These are phyloP conservation scores for Meteorus cinctellus DNA, from an alignment of 2,888 invertebrate species.

Conservation along the genomic window DNA sequence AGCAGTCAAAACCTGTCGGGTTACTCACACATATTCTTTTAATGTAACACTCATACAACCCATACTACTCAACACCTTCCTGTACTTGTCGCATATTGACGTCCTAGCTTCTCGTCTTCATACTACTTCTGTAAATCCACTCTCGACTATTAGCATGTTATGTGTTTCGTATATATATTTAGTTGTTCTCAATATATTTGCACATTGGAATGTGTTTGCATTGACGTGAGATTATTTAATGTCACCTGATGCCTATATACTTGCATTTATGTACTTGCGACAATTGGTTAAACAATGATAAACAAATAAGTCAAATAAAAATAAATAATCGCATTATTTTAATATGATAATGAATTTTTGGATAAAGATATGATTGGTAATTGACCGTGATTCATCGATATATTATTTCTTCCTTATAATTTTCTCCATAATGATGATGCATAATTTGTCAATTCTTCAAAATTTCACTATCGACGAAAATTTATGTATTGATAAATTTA, in stretches of 20 bases:
- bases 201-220: conserved; percentile 20
- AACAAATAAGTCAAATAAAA: not conserved
- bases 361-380: too few relatives aligned
- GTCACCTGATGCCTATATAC: not conserved
- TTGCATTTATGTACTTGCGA: not conserved
- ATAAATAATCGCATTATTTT: not conserved
- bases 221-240: not conserved
- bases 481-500: too few relatives aligned
- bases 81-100: not conserved
- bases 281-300: not conserved
- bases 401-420: too few relatives aligned
- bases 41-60: not conserved
- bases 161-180: not conserved
- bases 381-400: too few relatives aligned
- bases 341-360: too few relatives aligned
- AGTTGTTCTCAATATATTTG: conserved; percentile 24
- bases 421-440: too few relatives aligned
- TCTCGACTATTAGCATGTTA: conserved; percentile 8
- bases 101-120: conserved; percentile 9
- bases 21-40: not conserved
- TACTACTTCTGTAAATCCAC: conserved; percentile 21
- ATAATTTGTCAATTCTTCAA: too few relatives aligned
- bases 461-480: too few relatives aligned
- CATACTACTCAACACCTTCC: not conserved
- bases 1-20: conserved; percentile 7